These are phyloP conservation scores for Chaetops frenatus DNA, from an alignment of 2,113 vertebrate genomes.

Conservation along the genomic window DNA sequence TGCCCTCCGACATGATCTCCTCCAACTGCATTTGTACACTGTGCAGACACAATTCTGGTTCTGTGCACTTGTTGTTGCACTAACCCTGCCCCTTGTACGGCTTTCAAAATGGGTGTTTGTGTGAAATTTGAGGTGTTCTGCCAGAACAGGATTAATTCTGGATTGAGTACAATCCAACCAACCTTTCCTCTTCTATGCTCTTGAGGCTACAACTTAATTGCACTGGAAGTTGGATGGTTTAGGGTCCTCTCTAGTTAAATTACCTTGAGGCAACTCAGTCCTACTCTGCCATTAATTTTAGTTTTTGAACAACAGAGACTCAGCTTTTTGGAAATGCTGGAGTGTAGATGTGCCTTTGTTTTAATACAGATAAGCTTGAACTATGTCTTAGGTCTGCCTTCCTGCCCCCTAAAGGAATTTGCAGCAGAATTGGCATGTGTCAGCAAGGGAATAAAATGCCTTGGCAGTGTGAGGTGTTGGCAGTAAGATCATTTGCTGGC, in stretches of 20 bases:
- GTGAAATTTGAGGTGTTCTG: background rate
- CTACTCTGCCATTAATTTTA: background rate
- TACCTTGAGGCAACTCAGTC: background rate
- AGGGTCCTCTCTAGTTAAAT: background rate
- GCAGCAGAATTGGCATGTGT: background rate
- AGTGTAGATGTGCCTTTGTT: background rate
- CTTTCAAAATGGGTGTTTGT: background rate
- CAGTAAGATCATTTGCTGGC: background rate
- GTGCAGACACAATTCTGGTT: accelerated
- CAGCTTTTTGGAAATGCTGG: background rate
- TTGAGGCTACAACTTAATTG: background rate
- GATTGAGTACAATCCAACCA: background rate
- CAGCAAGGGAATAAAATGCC: background rate
- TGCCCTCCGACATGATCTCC: accelerated
- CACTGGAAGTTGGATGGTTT: background rate
- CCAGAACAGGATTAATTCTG: background rate
- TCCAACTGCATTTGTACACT: accelerated
- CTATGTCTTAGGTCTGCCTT: background rate
- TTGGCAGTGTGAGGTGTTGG: background rate
- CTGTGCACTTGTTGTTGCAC: background rate
- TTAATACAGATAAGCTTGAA: background rate
- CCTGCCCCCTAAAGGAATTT: background rate
- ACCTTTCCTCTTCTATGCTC: background rate
- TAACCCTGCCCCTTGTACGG: background rate
- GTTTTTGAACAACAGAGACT: background rate